A percentile compares a stretch with the other conserved stretches of the same genome.
Conservation (phyloP, 2,797 vertebrate species). For the Halcyon badia region DNA sequence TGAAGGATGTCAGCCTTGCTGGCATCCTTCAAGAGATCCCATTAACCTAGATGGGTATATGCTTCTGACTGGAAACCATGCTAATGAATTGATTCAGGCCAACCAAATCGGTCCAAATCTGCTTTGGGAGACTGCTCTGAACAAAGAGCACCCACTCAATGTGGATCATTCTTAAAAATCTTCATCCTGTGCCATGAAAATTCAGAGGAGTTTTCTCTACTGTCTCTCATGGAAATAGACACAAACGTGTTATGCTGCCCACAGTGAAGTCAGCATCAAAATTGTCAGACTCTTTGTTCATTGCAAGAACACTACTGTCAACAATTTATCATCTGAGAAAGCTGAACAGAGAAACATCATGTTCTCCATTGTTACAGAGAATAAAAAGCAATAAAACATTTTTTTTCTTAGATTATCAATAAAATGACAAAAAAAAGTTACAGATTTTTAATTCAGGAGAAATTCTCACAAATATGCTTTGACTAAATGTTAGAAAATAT, state of each 20-base stretch:
- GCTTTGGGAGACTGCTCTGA: neutral
- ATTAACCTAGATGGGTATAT: neutral
- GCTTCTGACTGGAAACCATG: neutral
- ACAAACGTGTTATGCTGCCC: constrained; percentile 1
- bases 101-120: neutral
- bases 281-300: neutral
- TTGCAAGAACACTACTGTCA: neutral
- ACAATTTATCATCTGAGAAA: constrained; percentile 3
- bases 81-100: neutral
- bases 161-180: neutral
- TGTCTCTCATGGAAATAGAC: constrained; percentile 20
- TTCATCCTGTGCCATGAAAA: neutral
- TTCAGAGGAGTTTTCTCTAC: constrained; percentile 15
- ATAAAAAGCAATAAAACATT: neutral
- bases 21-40: neutral
- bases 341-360: neutral
- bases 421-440: neutral
- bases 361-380: neutral
- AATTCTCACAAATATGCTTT: neutral
- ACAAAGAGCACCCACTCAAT: neutral
- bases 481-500: neutral
- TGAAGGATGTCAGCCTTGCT: neutral
- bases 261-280: neutral
- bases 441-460: neutral
- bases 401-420: neutral